phyloP scores from a whole-genome alignment of 2,113 vertebrate genomes.

The Amphiprion ocellaris region DNA sequence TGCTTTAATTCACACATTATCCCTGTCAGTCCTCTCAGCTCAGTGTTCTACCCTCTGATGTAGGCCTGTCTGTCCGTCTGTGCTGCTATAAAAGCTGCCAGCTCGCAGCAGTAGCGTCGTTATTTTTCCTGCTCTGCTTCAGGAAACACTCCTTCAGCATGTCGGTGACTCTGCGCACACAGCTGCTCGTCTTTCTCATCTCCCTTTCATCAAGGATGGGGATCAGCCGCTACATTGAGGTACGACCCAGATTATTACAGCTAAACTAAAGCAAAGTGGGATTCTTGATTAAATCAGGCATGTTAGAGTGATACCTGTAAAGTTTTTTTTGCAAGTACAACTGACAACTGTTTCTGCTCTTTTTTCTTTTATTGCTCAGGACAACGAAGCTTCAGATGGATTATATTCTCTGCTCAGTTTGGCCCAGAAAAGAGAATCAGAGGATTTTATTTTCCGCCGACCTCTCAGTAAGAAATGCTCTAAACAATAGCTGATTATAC shows the following conservation, averaged over 20 bases:
- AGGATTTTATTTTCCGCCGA: slow-evolving; percentile 79
- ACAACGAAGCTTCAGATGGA: slow-evolving; percentile 69
- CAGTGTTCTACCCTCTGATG: slow-evolving; percentile 45
- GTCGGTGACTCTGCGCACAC: slow-evolving; percentile 64
- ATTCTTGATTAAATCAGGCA: neutral
- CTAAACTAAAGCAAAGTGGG: neutral
- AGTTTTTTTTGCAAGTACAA: slow-evolving; percentile 17
- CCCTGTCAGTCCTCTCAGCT: neutral
- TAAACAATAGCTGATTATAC: slow-evolving; percentile 26
- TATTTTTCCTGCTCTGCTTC: slow-evolving; percentile 48
- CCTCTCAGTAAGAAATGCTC: slow-evolving; percentile 76
- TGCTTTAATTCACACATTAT: slow-evolving; percentile 15
- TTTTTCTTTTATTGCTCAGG: slow-evolving; percentile 57
- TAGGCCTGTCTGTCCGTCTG: slow-evolving; percentile 45
- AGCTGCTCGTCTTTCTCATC: slow-evolving; percentile 73
- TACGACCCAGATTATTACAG: slow-evolving; percentile 27
- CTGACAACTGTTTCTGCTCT: neutral
- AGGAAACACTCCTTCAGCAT: slow-evolving; percentile 64
- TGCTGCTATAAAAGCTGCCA: slow-evolving; percentile 76
- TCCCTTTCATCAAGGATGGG: slow-evolving; percentile 65
- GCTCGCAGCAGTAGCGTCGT: slow-evolving; percentile 41
- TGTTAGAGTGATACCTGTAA: slow-evolving; percentile 1
- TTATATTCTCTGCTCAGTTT: slow-evolving; percentile 73
- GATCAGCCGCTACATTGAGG: slow-evolving; percentile 74
- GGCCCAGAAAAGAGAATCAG: slow-evolving; percentile 78